Percentiles rank a stretch among this genome's conserved stretches.
phyloP scores from a whole-genome alignment of 2,888 invertebrate genomes.

The Thysanoteuthis rhombus region DNA sequence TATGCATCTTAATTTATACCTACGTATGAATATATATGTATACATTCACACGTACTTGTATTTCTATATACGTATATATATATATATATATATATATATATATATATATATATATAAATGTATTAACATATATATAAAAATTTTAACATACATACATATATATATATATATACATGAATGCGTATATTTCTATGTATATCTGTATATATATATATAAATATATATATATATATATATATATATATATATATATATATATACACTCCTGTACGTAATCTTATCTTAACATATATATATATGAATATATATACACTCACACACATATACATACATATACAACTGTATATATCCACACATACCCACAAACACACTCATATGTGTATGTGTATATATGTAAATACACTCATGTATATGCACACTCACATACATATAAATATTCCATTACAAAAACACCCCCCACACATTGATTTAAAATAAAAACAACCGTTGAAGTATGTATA shows the following conservation, averaged over 20 bases:
- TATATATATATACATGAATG: not conserved
- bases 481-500: not conserved
- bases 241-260: slow-evolving; percentile 17
- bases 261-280: not conserved
- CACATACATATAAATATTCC: not conserved
- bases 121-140: not conserved
- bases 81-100: slow-evolving; percentile 16
- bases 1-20: not conserved
- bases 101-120: not conserved
- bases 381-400: not conserved
- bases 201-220: not conserved
- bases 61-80: not conserved
- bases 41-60: not conserved
- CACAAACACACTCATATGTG: too few species aligned
- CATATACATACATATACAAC: not conserved
- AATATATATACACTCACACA: not conserved
- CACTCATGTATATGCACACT: not conserved
- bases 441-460: not conserved
- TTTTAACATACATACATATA: too few species aligned
- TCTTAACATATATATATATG: not conserved
- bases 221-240: slow-evolving; percentile 18
- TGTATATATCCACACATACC: too few species aligned
- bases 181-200: not conserved
- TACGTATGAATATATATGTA: not conserved
- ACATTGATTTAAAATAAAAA: not conserved